These are phyloP conservation scores for Carabus problematicus DNA, from an alignment of 2,888 invertebrate species.

Conservation along the genomic window DNA sequence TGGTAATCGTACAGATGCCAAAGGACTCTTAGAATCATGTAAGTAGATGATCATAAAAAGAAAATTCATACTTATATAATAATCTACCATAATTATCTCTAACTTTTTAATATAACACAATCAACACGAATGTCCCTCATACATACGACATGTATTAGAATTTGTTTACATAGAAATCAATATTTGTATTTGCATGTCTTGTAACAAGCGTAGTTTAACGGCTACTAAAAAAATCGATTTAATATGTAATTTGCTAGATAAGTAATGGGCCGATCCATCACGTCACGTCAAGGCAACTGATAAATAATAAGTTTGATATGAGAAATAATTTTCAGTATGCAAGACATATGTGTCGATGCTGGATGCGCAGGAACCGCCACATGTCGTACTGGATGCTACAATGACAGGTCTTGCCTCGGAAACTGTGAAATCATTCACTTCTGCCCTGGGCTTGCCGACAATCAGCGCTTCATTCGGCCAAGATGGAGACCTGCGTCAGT, in stretches of 20 bases:
- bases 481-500: conserved; percentile 81
- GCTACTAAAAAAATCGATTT: too few species aligned
- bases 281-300: too few species aligned
- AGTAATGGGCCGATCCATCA: too few species aligned
- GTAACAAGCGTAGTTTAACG: too few species aligned
- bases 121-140: too few species aligned
- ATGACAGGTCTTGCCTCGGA: conserved; percentile 82
- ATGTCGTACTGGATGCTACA: conserved; percentile 83
- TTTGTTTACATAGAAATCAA: too few species aligned
- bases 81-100: too few species aligned
- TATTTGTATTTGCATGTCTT: too few species aligned
- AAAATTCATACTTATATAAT: too few species aligned
- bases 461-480: conserved; percentile 87
- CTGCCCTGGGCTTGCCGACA: conserved; percentile 81
- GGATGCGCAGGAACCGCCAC: conserved; percentile 71
- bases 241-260: too few species aligned
- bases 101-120: too few species aligned
- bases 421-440: conserved; percentile 83
- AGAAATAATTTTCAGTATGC: conserved; percentile 67
- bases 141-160: too few species aligned
- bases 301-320: conserved; percentile 4
- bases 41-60: conserved; percentile 51
- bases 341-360: conserved; percentile 73
- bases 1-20: conserved; percentile 76
- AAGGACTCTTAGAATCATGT: conserved; percentile 74